Percentiles rank a stretch among this genome's conserved stretches.
Evolutionary conservation across 2,113 vertebrate genomes (phyloP).

Genomic region (Naja naja): DNA sequence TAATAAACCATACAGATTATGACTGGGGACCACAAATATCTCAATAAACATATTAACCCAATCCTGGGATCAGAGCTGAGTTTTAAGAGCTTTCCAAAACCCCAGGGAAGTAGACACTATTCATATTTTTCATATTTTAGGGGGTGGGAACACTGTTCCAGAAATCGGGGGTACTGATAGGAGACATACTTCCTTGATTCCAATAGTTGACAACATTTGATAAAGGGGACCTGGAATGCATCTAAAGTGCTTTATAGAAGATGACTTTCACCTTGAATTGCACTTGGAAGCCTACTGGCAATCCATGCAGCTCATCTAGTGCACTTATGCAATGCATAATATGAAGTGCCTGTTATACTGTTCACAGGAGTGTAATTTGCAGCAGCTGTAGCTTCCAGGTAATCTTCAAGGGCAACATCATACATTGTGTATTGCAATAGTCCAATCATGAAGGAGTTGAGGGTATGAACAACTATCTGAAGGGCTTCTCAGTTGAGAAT

Average conservation of each 20-base stretch:
- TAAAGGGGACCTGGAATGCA: neutral
- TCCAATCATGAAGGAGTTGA: neutral
- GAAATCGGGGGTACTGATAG: neutral
- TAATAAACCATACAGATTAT: neutral
- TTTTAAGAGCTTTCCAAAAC: neutral
- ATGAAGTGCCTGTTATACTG: neutral
- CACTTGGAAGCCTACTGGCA: neutral
- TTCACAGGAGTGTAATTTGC: neutral
- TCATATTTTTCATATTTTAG: neutral
- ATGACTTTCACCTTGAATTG: neutral
- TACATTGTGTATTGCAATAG: neutral
- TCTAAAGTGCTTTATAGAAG: neutral
- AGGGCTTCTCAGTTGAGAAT: neutral
- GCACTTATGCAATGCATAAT: neutral
- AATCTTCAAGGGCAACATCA: neutral
- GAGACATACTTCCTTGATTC: neutral
- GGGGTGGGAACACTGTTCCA: neutral
- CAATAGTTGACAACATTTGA: neutral
- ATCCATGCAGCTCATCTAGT: neutral
- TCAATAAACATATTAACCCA: neutral
- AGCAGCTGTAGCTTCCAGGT: neutral
- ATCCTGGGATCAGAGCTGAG: neutral
- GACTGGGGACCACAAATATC: neutral
- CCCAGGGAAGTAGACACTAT: neutral
- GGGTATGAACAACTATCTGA: neutral